Conservation (phyloP, 2,113 vertebrate genomes). For the Anser cygnoides region DNA sequence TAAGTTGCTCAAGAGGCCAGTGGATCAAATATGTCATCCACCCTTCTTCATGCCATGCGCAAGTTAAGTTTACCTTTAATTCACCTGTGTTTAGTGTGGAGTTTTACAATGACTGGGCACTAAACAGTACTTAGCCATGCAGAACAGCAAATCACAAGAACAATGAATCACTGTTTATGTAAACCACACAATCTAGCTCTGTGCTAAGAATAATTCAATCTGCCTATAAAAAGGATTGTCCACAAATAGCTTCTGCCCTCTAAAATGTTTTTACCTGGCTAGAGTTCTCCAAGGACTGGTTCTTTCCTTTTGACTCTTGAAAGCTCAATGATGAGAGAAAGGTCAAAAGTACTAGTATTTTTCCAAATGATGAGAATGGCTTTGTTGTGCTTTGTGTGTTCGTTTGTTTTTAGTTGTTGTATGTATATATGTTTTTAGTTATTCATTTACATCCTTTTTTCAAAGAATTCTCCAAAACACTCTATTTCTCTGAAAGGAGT, state of each 20-base stretch:
- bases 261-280: slow-evolving; percentile 5
- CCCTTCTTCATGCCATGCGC: background rate
- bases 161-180: slow-evolving; percentile 57
- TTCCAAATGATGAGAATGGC: background rate
- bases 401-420: background rate
- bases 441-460: background rate
- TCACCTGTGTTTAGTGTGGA: background rate
- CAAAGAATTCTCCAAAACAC: background rate
- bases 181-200: slow-evolving; percentile 39
- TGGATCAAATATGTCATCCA: background rate
- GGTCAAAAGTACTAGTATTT: background rate
- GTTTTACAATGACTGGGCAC: background rate
- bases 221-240: background rate
- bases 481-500: background rate
- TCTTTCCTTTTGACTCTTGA: background rate
- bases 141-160: slow-evolving; percentile 32
- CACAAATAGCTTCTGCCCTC: background rate
- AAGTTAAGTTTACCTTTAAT: background rate
- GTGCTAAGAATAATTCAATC: slow-evolving; percentile 46
- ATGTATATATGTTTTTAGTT: background rate
- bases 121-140: background rate
- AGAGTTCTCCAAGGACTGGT: background rate
- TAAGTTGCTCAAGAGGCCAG: background rate
- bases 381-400: background rate
- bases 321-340: background rate